Base-by-base conservation (phyloP, 2,113 vertebrate species). In the Synodontis membranacea region DNA sequence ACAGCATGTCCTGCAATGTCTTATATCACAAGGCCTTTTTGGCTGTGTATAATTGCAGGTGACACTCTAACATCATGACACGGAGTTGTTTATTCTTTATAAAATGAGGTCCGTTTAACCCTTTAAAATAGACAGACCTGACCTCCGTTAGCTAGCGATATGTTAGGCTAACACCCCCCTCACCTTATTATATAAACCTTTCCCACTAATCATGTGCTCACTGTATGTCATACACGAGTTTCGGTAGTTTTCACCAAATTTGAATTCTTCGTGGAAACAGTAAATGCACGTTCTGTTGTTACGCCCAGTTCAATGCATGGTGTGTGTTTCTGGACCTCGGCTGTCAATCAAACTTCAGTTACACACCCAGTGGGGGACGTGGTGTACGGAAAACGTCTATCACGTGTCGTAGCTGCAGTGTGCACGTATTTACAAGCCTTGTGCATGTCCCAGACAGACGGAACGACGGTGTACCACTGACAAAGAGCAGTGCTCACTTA, bases 261-360 rank as follows among this genome's bases (percentile, higher is more conserved):
- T 75, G 25, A 0, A 6, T 75, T 75, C 0, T 14, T 7, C 25
- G 12, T 75, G 50, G 50, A 79, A 54, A 58, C 74, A 80, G 15
- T 25, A 10, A 44, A 42, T 23, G 10, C 23, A 44, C 23, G 23
- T 74, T 10, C n/a, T 79, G 6, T 23, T 54, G 46, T 50, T 46
- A 48, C 80, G 64, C n/a, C 75, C 44, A 48, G 46, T 75, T 56
- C 52, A 83, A 31, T 62, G 37, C 34, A 25, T 48, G 25, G 34
- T 78, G 50, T 48, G 56, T 70, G 58, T 84, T 62, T 87, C 60
- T 72, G 50, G 75, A 70, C 21, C 86, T 84, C 28, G 39, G 44
- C 56, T 87, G 82, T 87, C 86, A 87, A 50, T 84, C 86, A 83
- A 14, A 64, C 75, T 9, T 34, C 42, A 79, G 44, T 39, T 48